These are phyloP conservation scores for Volucella inanis DNA, from an alignment of 2,888 invertebrate species.

Conservation along the genomic window DNA sequence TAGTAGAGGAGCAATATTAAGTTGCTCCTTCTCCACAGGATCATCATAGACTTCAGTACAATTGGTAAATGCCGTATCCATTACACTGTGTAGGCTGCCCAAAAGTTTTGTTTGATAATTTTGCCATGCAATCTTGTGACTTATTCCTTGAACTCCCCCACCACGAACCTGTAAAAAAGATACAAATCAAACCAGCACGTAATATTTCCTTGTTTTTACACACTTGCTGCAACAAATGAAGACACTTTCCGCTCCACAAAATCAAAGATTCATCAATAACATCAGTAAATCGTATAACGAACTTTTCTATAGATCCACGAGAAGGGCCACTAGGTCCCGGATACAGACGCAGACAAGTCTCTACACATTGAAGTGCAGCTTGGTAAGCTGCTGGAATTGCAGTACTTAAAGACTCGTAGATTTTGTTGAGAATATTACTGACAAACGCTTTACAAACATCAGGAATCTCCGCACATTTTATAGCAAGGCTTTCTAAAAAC, in stretches of 20 bases:
- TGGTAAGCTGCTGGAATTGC: conserved; percentile 60
- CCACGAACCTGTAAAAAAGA: conserved; percentile 76
- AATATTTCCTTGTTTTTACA: neutral
- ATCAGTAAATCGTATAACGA: conserved; percentile 77
- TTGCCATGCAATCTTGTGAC: conserved; percentile 79
- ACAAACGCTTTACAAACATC: conserved; percentile 78
- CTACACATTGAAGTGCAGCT: conserved; percentile 77
- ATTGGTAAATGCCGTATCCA: conserved; percentile 77
- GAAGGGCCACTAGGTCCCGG: conserved; percentile 78
- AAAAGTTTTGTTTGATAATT: conserved; percentile 77
- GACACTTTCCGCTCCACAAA: conserved; percentile 78
- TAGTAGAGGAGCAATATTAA: conserved; percentile 64
- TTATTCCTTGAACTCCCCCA: conserved; percentile 78
- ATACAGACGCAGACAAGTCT: conserved; percentile 77
- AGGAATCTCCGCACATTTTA: conserved; percentile 76
- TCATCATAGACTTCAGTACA: conserved; percentile 77
- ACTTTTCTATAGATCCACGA: conserved; percentile 77
- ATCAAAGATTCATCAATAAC: conserved; percentile 74
- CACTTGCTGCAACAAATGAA: conserved; percentile 78
- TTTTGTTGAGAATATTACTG: conserved; percentile 76
- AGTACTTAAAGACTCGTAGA: conserved; percentile 76
- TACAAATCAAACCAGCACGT: neutral
- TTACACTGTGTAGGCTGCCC: conserved; percentile 76
- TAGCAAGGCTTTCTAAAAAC: conserved; percentile 76
- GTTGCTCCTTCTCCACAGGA: conserved; percentile 60